A percentile compares a stretch with the other conserved stretches of the same genome.
These are phyloP conservation scores for Sphaerodactylus townsendi DNA, from an alignment of 2,113 vertebrate species.

Conservation along the genomic window DNA sequence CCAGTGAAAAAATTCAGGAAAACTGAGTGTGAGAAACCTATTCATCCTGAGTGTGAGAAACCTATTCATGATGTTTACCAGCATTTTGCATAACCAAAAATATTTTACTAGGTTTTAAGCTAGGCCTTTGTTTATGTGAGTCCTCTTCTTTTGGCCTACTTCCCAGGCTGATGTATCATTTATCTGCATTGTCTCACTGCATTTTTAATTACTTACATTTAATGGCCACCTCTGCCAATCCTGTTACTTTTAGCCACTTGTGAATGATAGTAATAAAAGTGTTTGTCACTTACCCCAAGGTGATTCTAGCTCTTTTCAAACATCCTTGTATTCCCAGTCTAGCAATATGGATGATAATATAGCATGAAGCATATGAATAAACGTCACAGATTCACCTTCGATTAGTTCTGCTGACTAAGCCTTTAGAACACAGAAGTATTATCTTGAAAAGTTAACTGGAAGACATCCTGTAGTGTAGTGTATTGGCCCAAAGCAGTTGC, in stretches of 20 bases:
- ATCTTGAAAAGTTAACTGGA: constrained; percentile 60
- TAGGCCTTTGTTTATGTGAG: constrained; percentile 38
- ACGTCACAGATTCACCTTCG: neutral
- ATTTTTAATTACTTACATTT: constrained; percentile 77
- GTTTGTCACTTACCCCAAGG: constrained; percentile 64
- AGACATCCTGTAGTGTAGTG: too few relatives aligned
- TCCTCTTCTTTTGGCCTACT: constrained; percentile 68
- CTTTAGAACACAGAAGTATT: constrained; percentile 35
- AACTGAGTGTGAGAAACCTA: neutral
- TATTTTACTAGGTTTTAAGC: constrained; percentile 26
- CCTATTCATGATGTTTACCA: neutral
- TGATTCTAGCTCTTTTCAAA: constrained; percentile 55
- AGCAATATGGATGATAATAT: constrained; percentile 45
- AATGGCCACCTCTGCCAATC: constrained; percentile 60
- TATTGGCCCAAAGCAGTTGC: too few relatives aligned
- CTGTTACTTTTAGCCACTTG: constrained; percentile 68
- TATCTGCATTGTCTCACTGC: constrained; percentile 47
- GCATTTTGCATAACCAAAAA: constrained; percentile 37
- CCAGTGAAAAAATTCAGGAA: neutral
- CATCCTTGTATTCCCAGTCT: constrained; percentile 45
- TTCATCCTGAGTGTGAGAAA: neutral
- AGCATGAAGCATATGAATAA: constrained; percentile 11
- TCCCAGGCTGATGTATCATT: constrained; percentile 64
- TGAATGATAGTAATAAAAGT: constrained; percentile 59
- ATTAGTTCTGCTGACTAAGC: constrained; percentile 52